A percentile compares a stretch with the other conserved stretches of the same genome.
phyloP scores from a whole-genome alignment of 2,797 vertebrate genomes.

The Chaunax sp. region DNA sequence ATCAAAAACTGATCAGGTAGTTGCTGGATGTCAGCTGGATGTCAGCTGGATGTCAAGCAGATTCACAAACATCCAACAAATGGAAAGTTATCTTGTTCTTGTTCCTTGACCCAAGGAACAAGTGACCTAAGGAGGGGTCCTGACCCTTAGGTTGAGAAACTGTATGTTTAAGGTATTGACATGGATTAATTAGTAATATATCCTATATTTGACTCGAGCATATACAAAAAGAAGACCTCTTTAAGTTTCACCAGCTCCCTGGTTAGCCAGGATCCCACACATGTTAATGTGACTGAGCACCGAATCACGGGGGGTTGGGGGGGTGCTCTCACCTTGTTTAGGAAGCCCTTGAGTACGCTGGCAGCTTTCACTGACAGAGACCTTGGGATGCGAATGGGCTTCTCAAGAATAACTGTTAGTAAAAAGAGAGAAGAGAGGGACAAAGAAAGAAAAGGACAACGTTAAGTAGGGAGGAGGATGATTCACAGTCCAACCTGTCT shows the following conservation, averaged over 20 bases:
- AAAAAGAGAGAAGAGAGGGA: conserved; percentile 43
- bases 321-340: conserved; percentile 92
- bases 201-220: too few relatives aligned
- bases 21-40: too few relatives aligned
- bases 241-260: too few relatives aligned
- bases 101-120: too few relatives aligned
- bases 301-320: conserved; percentile 25
- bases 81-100: too few relatives aligned
- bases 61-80: too few relatives aligned
- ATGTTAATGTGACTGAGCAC: conserved; percentile 12
- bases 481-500: conserved; percentile 69
- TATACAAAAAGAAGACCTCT: too few relatives aligned
- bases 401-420: conserved; percentile 94
- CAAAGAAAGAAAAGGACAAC: conserved; percentile 60
- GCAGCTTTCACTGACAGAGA: conserved; percentile 99
- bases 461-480: conserved; percentile 69
- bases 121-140: too few relatives aligned
- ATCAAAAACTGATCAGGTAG: background rate
- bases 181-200: too few relatives aligned
- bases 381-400: conserved; percentile 97
- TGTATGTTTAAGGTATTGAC: too few relatives aligned
- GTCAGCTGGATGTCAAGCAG: too few relatives aligned
- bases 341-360: conserved; percentile 97
- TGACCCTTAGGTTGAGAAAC: too few relatives aligned
- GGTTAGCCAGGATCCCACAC: conserved; percentile 27